Evolutionary conservation across 2,797 vertebrate genomes (phyloP).

Genomic region (Ciconia nigra): DNA sequence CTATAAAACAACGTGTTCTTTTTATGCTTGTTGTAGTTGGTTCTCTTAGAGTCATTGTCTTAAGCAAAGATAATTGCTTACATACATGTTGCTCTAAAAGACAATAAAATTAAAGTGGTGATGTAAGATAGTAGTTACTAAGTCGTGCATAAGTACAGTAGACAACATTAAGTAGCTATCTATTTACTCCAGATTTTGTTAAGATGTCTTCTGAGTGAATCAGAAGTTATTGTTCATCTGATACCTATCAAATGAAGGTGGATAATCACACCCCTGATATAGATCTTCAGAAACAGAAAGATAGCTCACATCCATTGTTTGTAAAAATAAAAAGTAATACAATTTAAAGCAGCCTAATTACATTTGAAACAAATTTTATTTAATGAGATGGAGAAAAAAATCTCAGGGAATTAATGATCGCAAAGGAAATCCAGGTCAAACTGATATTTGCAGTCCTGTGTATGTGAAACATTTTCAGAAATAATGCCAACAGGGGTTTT

Average conservation of each 20-base stretch:
- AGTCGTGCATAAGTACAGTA: neutral
- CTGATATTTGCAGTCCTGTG: neutral
- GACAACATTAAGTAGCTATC: neutral
- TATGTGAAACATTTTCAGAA: neutral
- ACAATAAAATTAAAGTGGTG: neutral
- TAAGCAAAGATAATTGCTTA: neutral
- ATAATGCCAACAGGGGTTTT: neutral
- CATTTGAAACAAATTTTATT: neutral
- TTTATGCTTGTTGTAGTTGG: neutral
- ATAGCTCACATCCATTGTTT: neutral
- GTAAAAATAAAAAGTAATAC: neutral
- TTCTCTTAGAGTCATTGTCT: neutral
- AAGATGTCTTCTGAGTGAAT: neutral
- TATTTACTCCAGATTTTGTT: neutral
- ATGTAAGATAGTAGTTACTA: neutral
- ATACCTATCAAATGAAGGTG: neutral
- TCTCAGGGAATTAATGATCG: neutral
- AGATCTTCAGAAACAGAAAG: neutral
- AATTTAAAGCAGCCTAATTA: neutral
- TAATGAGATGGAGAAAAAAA: neutral
- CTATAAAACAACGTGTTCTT: neutral
- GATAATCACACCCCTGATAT: neutral
- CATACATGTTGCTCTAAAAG: neutral
- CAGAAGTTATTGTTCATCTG: neutral
- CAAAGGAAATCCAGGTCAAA: neutral